Base-by-base conservation (phyloP, 2,888 invertebrate genomes). In the Tuta absoluta region DNA sequence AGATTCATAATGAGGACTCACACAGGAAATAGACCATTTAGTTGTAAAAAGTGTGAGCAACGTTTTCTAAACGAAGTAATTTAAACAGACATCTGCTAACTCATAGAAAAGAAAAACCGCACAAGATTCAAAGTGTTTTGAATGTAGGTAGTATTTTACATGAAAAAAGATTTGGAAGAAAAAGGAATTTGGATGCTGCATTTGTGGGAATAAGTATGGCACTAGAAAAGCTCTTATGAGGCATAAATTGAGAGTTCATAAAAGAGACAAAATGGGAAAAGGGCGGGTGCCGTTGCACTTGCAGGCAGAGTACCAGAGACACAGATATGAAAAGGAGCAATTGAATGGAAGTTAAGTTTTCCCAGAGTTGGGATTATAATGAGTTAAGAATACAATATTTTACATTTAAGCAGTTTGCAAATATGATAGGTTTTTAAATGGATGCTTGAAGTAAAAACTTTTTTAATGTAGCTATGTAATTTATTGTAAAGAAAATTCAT, bases 1-100 rank as follows among this genome's bases (percentile, higher is more conserved):
- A 87, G 72, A 81, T 89, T 83, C 91, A 91, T 38, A n/a, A 90
- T 91, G 89, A 77, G 89, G 8, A 71, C 79, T 0, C 91, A 91
- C 57, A 90, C 90, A 0, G 90, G 90, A 0, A 90, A 91, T 63
- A 89, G 82, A 64, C 88, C 88, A 0, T 90, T 89, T 57, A 85
- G 86, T 69, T 91, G 91, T 67, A 67, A 81, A 0, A 75, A 84
- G 65, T 91, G 91, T 65, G 84, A 89, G 1, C 74, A 82, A 0
- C 74, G 83, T 73, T 91, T 88, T 73, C 81, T 87, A 0, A 89
- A 71, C 89, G 88, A 66, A 91, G 91, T 67, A 91, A 91, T 73
- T 75, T 91, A 0, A 90, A 86, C 53, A 87, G 84, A 70, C 91
- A 91, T 21, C 71, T 80, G 68, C 67, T 80, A 3, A 87, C 79